Evolutionary conservation across 2,888 invertebrate genomes (phyloP).

Genomic region (Physocephala rufipes): DNA sequence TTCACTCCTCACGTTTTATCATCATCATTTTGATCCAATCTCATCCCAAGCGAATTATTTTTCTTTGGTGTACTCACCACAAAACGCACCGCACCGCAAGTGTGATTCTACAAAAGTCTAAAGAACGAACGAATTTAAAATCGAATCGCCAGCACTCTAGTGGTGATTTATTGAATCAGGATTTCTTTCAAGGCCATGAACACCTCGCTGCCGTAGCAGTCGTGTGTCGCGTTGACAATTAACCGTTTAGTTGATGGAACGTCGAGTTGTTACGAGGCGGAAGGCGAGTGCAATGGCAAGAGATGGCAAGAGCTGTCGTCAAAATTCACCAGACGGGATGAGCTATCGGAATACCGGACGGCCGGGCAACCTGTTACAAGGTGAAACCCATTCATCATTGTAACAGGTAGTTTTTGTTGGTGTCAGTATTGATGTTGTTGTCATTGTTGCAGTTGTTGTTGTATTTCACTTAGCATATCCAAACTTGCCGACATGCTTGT

Average conservation of each 20-base stretch:
- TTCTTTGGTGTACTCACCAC: not conserved
- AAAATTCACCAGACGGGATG: not conserved
- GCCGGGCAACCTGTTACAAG: constrained; percentile 43
- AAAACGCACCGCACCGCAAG: not conserved
- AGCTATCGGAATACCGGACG: not conserved
- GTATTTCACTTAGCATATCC: not conserved
- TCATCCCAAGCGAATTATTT: not conserved
- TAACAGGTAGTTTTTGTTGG: constrained; percentile 42
- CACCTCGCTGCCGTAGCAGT: constrained; percentile 18
- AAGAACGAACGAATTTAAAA: not conserved
- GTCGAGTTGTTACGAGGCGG: not conserved
- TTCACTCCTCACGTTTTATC: constrained; percentile 1
- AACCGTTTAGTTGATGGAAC: not conserved
- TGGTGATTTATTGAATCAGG: constrained; percentile 33
- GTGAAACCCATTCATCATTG: constrained; percentile 37
- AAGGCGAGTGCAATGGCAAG: not conserved
- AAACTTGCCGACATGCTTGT: too few relatives aligned
- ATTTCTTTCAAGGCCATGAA: constrained; percentile 35
- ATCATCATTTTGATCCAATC: not conserved
- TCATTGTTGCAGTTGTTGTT: not conserved
- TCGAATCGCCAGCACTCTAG: constrained; percentile 2
- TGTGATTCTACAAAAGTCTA: not conserved
- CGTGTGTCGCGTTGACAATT: not conserved
- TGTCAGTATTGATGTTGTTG: too few relatives aligned
- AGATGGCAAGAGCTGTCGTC: not conserved